phyloP scores from a whole-genome alignment of 2,888 invertebrate genomes.

The Trissonchulus sp. region DNA sequence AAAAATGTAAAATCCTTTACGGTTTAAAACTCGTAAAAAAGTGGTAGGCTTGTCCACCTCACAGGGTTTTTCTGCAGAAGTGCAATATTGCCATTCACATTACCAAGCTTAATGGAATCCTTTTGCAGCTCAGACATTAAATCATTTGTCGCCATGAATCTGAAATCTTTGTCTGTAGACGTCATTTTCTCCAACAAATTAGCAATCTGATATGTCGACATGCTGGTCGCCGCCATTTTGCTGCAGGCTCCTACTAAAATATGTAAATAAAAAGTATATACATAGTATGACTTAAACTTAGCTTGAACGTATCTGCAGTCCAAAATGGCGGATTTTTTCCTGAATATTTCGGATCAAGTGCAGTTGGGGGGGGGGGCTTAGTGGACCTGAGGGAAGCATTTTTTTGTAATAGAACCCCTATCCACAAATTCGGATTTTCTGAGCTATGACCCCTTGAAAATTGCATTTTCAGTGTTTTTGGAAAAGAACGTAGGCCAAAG shows the following conservation, averaged over 20 bases:
- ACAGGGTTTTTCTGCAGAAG: conserved; percentile 99
- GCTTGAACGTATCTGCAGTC: background rate
- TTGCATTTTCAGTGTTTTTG: too few species aligned
- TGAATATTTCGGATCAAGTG: too few species aligned
- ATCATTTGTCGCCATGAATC: conserved; percentile 99
- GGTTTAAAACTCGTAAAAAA: too few species aligned
- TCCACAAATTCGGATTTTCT: too few species aligned
- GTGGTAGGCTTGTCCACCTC: too few species aligned
- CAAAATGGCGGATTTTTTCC: too few species aligned
- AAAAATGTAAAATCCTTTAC: too few species aligned
- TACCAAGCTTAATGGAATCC: conserved; percentile 81
- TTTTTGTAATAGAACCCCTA: too few species aligned
- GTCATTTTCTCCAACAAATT: conserved; percentile 83
- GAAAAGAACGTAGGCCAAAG: too few species aligned
- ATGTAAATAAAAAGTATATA: background rate
- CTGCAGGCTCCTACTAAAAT: background rate
- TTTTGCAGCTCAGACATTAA: conserved; percentile 97
- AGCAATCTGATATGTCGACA: conserved; percentile 76
- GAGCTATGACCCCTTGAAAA: too few species aligned
- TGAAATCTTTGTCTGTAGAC: conserved; percentile 67
- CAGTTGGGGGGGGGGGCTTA: too few species aligned
- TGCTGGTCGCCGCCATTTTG: background rate
- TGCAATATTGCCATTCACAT: background rate
- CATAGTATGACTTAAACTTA: conserved; percentile 13
- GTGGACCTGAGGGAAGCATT: too few species aligned